These are phyloP conservation scores for Chionoecetes opilio DNA, from an alignment of 1,140 invertebrate species.

Conservation along the genomic window DNA sequence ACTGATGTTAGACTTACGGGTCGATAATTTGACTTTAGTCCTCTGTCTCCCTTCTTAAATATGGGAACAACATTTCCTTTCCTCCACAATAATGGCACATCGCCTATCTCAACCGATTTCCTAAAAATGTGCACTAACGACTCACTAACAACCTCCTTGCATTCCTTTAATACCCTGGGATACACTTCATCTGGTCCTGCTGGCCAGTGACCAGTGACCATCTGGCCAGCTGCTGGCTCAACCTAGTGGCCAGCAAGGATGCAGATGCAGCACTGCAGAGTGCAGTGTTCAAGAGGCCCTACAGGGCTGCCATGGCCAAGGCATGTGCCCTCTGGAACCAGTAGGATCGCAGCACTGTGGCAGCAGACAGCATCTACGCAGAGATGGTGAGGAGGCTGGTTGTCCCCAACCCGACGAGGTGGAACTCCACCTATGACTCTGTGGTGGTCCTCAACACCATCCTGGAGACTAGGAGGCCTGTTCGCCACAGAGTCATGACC, in stretches of 20 bases:
- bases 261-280: conserved; percentile 24
- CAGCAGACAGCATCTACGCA: conserved; percentile 44
- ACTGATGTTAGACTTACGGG: no score
- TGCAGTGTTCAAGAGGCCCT: conserved; percentile 47
- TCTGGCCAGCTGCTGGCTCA: no score
- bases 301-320: conserved; percentile 69
- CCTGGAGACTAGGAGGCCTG: conserved; percentile 18
- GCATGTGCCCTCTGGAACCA: conserved; percentile 55
- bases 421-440: conserved; percentile 57
- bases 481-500: not conserved
- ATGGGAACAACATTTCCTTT: no score
- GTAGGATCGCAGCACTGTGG: conserved; percentile 53
- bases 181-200: no score
- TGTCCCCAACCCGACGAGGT: conserved; percentile 44
- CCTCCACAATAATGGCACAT: no score
- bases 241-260: conserved; percentile 63
- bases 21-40: no score
- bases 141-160: no score
- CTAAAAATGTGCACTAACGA: no score
- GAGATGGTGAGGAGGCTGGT: conserved; percentile 43
- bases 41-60: no score
- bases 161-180: no score
- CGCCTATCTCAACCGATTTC: no score
- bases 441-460: conserved; percentile 63
- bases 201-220: no score